A percentile compares a stretch with the other conserved stretches of the same genome.
phyloP scores from a whole-genome alignment of 2,113 vertebrate species.

The Crotophaga sulcirostris region DNA sequence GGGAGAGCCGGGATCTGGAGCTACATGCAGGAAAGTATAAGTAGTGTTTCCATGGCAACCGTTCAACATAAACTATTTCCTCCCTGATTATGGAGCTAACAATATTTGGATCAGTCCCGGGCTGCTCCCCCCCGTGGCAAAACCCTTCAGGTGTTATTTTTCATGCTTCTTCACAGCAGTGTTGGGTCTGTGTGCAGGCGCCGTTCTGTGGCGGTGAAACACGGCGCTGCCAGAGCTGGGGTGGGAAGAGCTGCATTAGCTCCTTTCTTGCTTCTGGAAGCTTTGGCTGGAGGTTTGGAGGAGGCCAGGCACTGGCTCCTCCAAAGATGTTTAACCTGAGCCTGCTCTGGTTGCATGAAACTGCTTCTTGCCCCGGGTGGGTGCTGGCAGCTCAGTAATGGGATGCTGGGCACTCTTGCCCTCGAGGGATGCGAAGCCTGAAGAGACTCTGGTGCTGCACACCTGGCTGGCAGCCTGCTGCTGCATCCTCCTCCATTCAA shows the following conservation, averaged over 20 bases:
- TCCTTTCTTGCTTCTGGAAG: background rate
- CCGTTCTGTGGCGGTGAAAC: accelerated
- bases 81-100: background rate
- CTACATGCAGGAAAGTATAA: background rate
- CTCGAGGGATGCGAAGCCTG: accelerated
- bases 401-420: background rate
- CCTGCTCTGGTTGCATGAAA: background rate
- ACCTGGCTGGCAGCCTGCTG: background rate
- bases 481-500: accelerated
- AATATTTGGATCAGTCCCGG: background rate
- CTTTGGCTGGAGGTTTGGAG: background rate
- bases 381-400: background rate
- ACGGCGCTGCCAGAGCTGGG: accelerated
- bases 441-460: background rate
- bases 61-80: background rate
- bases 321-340: accelerated
- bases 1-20: background rate
- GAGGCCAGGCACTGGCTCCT: background rate
- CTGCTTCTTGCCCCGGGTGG: accelerated
- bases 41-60: conserved; percentile 22
- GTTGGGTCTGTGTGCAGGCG: accelerated
- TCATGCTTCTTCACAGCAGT: accelerated
- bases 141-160: background rate
- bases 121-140: conserved; percentile 60
- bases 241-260: accelerated